These are phyloP conservation scores for Anaspis maculata DNA, from an alignment of 2,888 invertebrate genomes.

Conservation along the genomic window DNA sequence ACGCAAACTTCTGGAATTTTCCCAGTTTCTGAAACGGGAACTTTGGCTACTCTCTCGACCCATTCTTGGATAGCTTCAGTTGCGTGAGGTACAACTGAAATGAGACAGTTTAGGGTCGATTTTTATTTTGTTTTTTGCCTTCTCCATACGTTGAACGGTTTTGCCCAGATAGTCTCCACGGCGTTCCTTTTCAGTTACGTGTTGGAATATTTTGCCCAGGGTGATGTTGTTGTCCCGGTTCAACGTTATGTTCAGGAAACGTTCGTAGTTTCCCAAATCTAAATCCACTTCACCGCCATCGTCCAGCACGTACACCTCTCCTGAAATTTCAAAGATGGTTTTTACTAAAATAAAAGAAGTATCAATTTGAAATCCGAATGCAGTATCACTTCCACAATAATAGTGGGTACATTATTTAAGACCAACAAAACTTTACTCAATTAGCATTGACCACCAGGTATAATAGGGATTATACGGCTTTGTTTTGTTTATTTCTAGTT, in stretches of 20 bases:
- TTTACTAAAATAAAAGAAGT: no score
- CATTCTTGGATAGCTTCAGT: constrained; percentile 98
- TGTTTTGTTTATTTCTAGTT: no score
- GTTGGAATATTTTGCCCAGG: constrained; percentile 96
- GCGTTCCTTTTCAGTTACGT: constrained; percentile 89
- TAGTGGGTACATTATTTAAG: no score
- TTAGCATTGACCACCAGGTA: no score
- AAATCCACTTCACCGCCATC: constrained; percentile 99
- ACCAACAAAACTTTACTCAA: no score
- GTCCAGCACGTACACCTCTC: constrained; percentile 96
- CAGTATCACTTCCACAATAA: no score
- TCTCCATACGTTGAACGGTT: constrained; percentile 94
- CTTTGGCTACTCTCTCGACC: constrained; percentile 86
- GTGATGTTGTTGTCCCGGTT: constrained; percentile 97
- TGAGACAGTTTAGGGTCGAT: no score
- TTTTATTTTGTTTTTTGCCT: no score
- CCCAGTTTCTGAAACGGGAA: constrained; percentile 68
- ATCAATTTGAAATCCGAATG: no score
- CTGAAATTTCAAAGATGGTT: no score
- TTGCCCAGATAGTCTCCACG: constrained; percentile 95
- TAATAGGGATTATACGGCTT: no score
- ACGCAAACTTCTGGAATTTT: constrained; percentile 72
- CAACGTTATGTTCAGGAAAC: constrained; percentile 91
- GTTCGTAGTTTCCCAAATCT: constrained; percentile 98
- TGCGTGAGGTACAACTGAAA: constrained; percentile 91